Evolutionary conservation across 2,888 invertebrate species (phyloP), one percentile per base, ranked within the genome.

Genomic region (Bombylius major): DNA sequence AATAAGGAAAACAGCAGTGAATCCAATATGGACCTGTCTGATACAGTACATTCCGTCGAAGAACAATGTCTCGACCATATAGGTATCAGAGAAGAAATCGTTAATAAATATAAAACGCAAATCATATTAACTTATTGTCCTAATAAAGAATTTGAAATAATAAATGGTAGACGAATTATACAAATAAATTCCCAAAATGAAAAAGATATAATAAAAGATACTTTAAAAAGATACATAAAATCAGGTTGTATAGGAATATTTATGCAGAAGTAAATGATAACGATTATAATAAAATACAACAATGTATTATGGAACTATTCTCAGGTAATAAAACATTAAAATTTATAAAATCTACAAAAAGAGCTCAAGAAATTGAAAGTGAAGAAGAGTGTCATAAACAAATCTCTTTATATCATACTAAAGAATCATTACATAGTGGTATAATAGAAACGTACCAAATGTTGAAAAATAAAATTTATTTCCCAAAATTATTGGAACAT

Each of bases 361-460:
- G 46, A 14, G 46, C 46, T 7, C n/a, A 46, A n/a, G 46, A 46
- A 46, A 46, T 46, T 14, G 14, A 14, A 46, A 14, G 7, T 14
- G 46, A 46, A 46, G 46, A 14, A 46, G 46, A 46, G n/a, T 46
- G n/a, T 8, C 46, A 46, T 14, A 46, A 46, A 44, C 44, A 44
- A 44, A 8, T 39, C 7, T 39, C 39, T 39, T 11, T 39, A n/a
- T 58, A 57, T 50, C 60, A 60, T 50, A 56, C 47, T 14, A 14
- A 14, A 46, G 46, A 46, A 14, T 46, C 46, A 4, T 14, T 32
- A 14, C 46, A 46, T 46, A 46, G 46, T 33, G 56, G 59, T 34
- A 57, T 60, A 39, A 53, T 56, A 14, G 56, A 58, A 53, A 53
- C 50, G 8, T 60, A 60, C 47, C 48, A 59, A 23, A 47, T 32